Evolutionary conservation across 2,888 invertebrate genomes (phyloP).

Genomic region (Lasiommata megera): DNA sequence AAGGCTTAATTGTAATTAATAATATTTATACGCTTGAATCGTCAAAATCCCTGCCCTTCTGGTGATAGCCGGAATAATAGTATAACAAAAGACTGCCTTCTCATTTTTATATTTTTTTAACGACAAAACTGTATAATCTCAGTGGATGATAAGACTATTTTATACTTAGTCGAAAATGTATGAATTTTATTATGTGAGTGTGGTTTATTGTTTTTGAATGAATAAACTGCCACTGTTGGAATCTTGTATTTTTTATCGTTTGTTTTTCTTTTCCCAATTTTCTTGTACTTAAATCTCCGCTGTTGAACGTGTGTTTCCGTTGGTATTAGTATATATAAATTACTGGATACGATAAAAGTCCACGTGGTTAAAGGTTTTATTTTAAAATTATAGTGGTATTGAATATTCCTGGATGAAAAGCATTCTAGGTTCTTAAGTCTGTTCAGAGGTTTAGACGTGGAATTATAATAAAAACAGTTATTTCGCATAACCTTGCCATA

Average conservation of each 20-base stretch:
- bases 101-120: background rate
- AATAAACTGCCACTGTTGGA: slow-evolving; percentile 8
- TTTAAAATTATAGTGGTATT: too few relatives aligned
- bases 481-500: too few relatives aligned
- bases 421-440: too few relatives aligned
- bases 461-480: too few relatives aligned
- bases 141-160: slow-evolving; percentile 11
- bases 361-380: too few relatives aligned
- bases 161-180: background rate
- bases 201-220: slow-evolving; percentile 1
- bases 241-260: background rate
- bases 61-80: background rate
- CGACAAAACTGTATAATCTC: slow-evolving; percentile 8
- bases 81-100: background rate
- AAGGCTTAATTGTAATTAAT: too few relatives aligned
- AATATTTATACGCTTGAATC: background rate
- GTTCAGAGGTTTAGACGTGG: too few relatives aligned
- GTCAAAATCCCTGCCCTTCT: background rate
- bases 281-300: background rate
- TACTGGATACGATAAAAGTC: too few relatives aligned
- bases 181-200: background rate
- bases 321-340: too few relatives aligned
- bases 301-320: too few relatives aligned
- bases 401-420: too few relatives aligned
- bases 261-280: slow-evolving; percentile 2